A percentile compares a stretch with the other conserved stretches of the same genome.
These are phyloP conservation scores for Lichenostomus cassidix DNA, from an alignment of 2,113 vertebrate genomes.

Conservation along the genomic window DNA sequence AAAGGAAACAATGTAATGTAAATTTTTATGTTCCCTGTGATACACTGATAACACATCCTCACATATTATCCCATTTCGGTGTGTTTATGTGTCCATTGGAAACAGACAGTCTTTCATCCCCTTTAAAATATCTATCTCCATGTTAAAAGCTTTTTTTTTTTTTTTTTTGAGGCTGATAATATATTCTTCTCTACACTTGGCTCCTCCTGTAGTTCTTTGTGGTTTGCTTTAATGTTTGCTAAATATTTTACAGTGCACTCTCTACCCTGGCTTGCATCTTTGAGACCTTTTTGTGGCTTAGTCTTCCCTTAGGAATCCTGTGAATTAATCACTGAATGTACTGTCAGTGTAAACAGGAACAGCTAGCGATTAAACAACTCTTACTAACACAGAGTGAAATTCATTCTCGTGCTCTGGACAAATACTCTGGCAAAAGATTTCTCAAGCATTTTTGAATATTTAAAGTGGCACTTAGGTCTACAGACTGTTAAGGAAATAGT, in stretches of 20 bases:
- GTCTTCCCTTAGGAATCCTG: slow-evolving; percentile 2
- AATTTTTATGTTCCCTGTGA: background rate
- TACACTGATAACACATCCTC: background rate
- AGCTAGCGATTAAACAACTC: slow-evolving; percentile 14
- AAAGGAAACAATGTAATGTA: background rate
- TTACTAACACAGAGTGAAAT: background rate
- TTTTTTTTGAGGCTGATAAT: background rate
- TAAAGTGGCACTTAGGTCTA: background rate
- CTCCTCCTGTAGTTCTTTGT: background rate
- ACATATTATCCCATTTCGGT: background rate
- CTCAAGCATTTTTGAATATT: background rate
- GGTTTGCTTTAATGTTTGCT: background rate
- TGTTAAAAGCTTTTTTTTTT: background rate
- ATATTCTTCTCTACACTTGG: background rate
- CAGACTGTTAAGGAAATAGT: background rate
- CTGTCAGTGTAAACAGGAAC: background rate
- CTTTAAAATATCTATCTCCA: background rate
- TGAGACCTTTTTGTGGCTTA: background rate
- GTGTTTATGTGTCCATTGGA: background rate
- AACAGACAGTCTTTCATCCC: background rate
- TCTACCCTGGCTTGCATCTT: background rate
- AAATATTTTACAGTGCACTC: slow-evolving; percentile 33
- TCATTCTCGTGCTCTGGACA: background rate
- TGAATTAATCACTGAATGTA: slow-evolving; percentile 26
- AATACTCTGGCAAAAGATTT: background rate